A percentile compares a stretch with the other conserved stretches of the same genome.
Conservation (phyloP, 2,797 vertebrate genomes). For the Tapirus indicus region DNA sequence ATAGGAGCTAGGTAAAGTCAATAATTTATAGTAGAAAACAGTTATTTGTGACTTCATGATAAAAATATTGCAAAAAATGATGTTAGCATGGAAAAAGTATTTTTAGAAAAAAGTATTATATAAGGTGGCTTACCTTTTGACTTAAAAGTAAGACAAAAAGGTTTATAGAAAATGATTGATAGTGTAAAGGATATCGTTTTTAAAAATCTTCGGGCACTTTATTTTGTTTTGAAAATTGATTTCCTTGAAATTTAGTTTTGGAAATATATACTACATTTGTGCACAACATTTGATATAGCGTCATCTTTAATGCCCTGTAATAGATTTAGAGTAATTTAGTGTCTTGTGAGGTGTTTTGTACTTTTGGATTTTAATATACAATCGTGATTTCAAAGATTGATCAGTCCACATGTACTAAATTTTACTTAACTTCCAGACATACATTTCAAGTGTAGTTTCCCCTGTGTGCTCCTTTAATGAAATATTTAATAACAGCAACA, state of each 20-base stretch:
- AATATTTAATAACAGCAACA: slow-evolving; percentile 19
- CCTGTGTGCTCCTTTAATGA: not conserved
- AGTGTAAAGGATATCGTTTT: not conserved
- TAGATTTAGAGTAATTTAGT: not conserved
- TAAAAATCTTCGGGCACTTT: not conserved
- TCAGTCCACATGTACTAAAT: not conserved
- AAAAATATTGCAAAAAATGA: not conserved
- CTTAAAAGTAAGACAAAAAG: not conserved
- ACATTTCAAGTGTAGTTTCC: not conserved
- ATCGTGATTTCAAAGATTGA: slow-evolving; percentile 8
- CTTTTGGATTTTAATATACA: not conserved
- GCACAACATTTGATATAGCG: not conserved
- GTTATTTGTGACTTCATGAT: not conserved
- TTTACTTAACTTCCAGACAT: not conserved
- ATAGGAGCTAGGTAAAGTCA: not conserved
- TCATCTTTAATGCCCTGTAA: not conserved
- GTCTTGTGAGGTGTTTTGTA: not conserved
- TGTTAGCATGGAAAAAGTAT: not conserved
- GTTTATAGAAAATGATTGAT: not conserved
- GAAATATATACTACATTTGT: not conserved
- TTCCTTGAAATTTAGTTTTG: slow-evolving; percentile 22
- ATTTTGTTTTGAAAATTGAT: not conserved
- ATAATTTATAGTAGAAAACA: not conserved
- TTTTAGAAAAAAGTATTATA: not conserved
- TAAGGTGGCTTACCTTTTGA: not conserved